Evolutionary conservation across 2,113 vertebrate species (phyloP).

Genomic region (Muscicapa adusta): DNA sequence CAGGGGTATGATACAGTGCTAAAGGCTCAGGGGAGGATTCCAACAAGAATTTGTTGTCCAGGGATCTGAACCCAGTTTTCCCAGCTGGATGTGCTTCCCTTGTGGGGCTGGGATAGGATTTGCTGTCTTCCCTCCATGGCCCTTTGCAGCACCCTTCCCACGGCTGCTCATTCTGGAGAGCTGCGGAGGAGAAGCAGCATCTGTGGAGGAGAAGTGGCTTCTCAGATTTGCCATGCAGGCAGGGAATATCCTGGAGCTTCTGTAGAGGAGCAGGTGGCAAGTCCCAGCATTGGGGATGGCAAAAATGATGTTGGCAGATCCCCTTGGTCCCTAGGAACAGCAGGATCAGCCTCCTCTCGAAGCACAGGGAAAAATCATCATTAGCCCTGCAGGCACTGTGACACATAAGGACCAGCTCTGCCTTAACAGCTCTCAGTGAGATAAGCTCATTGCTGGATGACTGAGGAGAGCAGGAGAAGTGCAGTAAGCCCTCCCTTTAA

Average conservation of each 20-base stretch:
- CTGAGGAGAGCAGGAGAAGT: background rate
- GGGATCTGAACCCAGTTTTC: background rate
- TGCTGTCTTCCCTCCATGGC: background rate
- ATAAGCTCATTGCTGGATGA: background rate
- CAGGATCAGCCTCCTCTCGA: background rate
- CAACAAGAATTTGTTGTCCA: background rate
- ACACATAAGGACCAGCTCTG: background rate
- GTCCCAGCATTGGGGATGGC: background rate
- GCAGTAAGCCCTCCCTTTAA: background rate
- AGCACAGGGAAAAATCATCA: background rate
- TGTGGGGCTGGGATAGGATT: background rate
- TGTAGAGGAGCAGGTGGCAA: conserved; percentile 2
- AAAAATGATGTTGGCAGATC: background rate
- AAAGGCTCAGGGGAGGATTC: background rate
- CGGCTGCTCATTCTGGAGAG: background rate
- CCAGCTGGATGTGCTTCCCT: background rate
- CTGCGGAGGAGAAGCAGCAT: background rate
- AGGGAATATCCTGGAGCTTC: background rate
- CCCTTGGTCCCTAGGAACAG: background rate
- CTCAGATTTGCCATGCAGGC: background rate
- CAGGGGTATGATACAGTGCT: background rate
- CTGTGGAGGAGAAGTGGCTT: background rate
- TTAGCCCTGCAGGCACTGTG: background rate
- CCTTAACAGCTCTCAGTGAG: background rate
- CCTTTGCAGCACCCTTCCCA: background rate